phyloP scores from a whole-genome alignment of 2,113 vertebrate genomes.

The Puntigrus tetrazona region DNA sequence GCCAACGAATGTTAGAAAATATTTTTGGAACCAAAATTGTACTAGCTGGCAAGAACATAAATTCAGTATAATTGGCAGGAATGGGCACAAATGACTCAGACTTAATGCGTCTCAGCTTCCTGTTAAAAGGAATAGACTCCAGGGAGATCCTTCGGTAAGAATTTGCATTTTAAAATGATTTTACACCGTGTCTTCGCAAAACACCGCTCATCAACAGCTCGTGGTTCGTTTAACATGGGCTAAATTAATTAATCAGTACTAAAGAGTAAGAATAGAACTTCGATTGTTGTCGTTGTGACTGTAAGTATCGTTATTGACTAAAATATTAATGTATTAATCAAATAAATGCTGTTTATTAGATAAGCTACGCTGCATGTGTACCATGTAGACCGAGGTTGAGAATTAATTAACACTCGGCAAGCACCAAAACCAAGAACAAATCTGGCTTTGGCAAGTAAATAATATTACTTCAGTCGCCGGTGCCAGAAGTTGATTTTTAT shows the following conservation, averaged over 20 bases:
- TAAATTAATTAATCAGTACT: neutral
- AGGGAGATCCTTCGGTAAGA: neutral
- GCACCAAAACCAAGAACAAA: neutral
- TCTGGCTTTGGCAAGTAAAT: neutral
- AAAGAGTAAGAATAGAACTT: neutral
- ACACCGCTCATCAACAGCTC: neutral
- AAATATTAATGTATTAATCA: neutral
- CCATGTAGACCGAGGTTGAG: neutral
- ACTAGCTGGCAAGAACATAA: neutral
- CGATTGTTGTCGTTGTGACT: neutral
- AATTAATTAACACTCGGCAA: neutral
- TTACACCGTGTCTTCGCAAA: neutral
- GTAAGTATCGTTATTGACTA: neutral
- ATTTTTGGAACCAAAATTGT: neutral
- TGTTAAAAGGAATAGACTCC: conserved; percentile 1
- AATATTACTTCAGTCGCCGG: neutral
- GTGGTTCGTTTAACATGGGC: neutral
- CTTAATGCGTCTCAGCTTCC: neutral
- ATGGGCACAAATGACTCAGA: conserved; percentile 21
- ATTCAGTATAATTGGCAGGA: conserved; percentile 23
- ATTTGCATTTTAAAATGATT: conserved; percentile 20
- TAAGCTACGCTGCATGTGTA: neutral
- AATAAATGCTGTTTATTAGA: neutral
- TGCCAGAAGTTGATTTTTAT: neutral
- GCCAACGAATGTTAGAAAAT: conserved; percentile 11